A percentile compares a stretch with the other conserved stretches of the same genome.
Evolutionary conservation across 2,888 invertebrate species (phyloP).

Genomic region (Chelonus formosanus): DNA sequence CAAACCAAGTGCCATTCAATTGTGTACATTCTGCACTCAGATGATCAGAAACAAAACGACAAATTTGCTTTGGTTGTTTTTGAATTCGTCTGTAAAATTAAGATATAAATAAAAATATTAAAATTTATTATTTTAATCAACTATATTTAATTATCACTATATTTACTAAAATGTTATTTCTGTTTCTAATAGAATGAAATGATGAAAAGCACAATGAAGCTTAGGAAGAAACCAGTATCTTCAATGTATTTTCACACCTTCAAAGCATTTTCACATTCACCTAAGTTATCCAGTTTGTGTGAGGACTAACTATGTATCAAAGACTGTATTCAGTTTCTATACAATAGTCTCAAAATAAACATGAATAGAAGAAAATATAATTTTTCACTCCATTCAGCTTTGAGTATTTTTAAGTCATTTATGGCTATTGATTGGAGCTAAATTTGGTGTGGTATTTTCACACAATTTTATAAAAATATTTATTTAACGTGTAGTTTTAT

Average conservation of each 20-base stretch:
- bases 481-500: too few species aligned
- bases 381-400: too few species aligned
- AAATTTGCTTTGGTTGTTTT: slow-evolving; percentile 77
- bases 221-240: slow-evolving; percentile 43
- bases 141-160: background rate
- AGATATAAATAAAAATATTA: slow-evolving; percentile 36
- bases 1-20: slow-evolving; percentile 66
- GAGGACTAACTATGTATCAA: too few species aligned
- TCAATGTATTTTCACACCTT: slow-evolving; percentile 43
- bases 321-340: background rate
- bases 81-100: slow-evolving; percentile 73
- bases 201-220: slow-evolving; percentile 31
- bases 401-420: too few species aligned
- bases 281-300: slow-evolving; percentile 33
- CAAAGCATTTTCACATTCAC: slow-evolving; percentile 28
- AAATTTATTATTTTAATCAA: too few species aligned
- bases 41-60: slow-evolving; percentile 73
- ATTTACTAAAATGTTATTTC: background rate
- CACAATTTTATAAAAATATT: too few species aligned
- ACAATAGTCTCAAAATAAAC: slow-evolving; percentile 51
- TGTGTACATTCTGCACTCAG: slow-evolving; percentile 72
- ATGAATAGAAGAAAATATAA: slow-evolving; percentile 53
- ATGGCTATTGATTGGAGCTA: too few species aligned
- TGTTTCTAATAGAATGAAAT: slow-evolving; percentile 13
- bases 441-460: too few species aligned